A percentile compares a stretch with the other conserved stretches of the same genome.
phyloP scores from a whole-genome alignment of 2,113 vertebrate species.

The Macquaria ambigua region DNA sequence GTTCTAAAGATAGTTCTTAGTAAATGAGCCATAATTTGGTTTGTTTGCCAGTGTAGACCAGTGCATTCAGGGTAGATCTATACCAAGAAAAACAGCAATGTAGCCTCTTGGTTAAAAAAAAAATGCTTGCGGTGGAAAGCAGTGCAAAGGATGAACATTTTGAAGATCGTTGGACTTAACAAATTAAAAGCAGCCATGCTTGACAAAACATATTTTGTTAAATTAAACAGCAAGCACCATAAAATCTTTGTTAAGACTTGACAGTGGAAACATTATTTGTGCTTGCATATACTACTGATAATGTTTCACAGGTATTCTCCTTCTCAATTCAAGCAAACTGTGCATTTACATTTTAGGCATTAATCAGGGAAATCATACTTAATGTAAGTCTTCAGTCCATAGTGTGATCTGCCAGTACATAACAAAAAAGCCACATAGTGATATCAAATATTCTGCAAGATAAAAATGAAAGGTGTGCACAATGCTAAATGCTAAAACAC shows the following conservation, averaged over 20 bases:
- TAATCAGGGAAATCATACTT: conserved; percentile 57
- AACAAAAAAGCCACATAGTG: not conserved
- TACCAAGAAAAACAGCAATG: conserved; percentile 2
- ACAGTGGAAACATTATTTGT: not conserved
- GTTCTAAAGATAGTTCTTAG: not conserved
- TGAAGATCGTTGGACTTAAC: not conserved
- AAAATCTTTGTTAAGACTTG: not conserved
- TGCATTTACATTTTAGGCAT: conserved; percentile 47
- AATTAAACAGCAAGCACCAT: not conserved
- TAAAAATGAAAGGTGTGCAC: conserved; percentile 6
- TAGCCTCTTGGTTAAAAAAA: not conserved
- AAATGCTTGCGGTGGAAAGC: not conserved
- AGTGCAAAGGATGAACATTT: not conserved
- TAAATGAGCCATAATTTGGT: conserved; percentile 5
- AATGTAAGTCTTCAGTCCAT: conserved; percentile 63
- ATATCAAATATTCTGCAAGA: conserved; percentile 11
- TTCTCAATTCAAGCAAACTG: not conserved
- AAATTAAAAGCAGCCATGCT: not conserved
- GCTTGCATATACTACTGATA: not conserved
- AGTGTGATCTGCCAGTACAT: conserved; percentile 37
- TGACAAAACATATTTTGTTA: not conserved
- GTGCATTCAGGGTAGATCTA: conserved; percentile 31
- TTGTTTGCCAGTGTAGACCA: conserved; percentile 50
- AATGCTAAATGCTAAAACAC: conserved; percentile 15
- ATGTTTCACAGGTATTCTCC: conserved; percentile 2